A percentile compares a stretch with the other conserved stretches of the same genome.
Conservation (phyloP, 2,888 invertebrate species). For the Nymphalis c-album region DNA sequence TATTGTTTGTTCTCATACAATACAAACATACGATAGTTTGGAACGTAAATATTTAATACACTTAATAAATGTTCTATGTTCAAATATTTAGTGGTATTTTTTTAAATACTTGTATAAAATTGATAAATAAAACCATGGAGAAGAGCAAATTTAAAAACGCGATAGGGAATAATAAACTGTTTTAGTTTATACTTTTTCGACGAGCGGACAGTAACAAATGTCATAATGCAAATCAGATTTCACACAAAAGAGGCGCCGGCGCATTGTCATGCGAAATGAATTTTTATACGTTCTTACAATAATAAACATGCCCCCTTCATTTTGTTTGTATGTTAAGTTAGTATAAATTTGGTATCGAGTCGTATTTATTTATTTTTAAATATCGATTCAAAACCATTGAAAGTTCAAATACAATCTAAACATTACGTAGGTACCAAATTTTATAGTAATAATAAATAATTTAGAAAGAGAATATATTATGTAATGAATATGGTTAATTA, state of each 20-base stretch:
- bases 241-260: constrained; percentile 55
- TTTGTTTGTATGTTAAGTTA: constrained; percentile 44
- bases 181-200: constrained; percentile 22
- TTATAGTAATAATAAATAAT: not conserved
- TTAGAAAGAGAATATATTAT: not conserved
- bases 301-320: constrained; percentile 49
- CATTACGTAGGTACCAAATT: no score
- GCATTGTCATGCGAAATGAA: constrained; percentile 61
- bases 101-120: no score
- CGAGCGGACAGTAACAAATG: constrained; percentile 43
- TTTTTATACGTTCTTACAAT: constrained; percentile 49
- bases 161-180: constrained; percentile 1
- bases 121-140: no score
- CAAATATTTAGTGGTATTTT: no score
- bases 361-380: no score
- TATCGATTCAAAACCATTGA: not conserved
- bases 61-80: no score
- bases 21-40: no score
- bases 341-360: not conserved
- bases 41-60: not conserved
- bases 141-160: no score
- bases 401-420: not conserved
- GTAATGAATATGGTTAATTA: no score
- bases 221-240: constrained; percentile 57
- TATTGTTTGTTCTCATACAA: no score